These are phyloP conservation scores for Microcebus lehilahytsara DNA, from an alignment of 2,113 vertebrate genomes.

Conservation along the genomic window DNA sequence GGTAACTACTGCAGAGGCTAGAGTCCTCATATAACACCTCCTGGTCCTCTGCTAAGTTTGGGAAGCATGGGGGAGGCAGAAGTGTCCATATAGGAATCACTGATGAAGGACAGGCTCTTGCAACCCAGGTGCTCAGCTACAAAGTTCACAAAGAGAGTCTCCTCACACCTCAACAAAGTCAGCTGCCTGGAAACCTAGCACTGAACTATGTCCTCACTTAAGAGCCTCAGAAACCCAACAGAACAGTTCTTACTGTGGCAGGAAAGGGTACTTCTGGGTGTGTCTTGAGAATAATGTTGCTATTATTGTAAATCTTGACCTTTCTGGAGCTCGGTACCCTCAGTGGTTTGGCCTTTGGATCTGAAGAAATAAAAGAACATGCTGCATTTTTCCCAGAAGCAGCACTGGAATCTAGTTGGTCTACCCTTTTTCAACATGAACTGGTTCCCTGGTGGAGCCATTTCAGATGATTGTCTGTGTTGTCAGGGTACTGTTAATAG, in stretches of 20 bases:
- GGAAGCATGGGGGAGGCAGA: background rate
- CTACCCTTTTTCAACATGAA: background rate
- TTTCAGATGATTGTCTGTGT: background rate
- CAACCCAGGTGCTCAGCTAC: background rate
- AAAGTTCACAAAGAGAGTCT: background rate
- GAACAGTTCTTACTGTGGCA: background rate
- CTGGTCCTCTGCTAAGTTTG: background rate
- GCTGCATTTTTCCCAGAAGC: background rate
- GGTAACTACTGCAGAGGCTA: background rate
- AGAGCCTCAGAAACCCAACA: fast-evolving
- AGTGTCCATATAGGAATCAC: background rate
- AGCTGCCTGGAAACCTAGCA: background rate
- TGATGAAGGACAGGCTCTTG: background rate
- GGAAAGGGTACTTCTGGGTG: background rate
- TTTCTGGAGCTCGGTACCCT: too few species aligned
- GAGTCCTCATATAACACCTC: background rate
- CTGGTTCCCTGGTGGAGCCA: background rate
- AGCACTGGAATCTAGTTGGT: background rate
- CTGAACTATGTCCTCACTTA: background rate
- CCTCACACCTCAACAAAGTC: background rate
- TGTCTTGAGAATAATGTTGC: background rate
- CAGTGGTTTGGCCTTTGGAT: background rate
- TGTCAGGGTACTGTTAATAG: background rate
- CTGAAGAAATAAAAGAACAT: background rate
- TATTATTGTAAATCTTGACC: background rate